Conservation (phyloP, 2,113 vertebrate species). For the Hydrochoerus hydrochaeris region DNA sequence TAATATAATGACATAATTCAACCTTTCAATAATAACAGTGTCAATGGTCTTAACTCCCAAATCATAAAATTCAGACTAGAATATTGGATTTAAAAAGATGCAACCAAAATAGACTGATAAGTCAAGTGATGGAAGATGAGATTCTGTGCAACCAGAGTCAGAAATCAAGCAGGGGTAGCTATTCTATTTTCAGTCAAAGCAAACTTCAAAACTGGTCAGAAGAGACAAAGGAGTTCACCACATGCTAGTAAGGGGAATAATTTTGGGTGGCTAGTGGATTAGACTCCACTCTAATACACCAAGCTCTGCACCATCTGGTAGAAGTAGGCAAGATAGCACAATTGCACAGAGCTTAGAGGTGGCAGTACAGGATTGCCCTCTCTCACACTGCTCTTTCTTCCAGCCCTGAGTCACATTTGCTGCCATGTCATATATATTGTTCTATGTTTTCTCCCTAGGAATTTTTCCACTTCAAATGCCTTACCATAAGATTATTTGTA, state of each 20-base stretch:
- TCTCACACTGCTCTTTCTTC: background rate
- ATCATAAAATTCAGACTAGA: background rate
- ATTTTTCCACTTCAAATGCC: background rate
- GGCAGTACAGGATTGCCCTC: background rate
- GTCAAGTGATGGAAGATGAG: background rate
- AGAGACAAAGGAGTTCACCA: background rate
- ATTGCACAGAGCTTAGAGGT: background rate
- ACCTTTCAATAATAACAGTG: background rate
- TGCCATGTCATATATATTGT: background rate
- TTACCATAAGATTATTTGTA: background rate
- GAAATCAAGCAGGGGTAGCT: background rate
- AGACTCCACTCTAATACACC: background rate
- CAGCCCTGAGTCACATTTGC: background rate
- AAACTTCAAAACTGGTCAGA: background rate
- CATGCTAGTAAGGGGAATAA: background rate
- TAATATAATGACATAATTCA: background rate
- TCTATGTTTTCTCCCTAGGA: background rate
- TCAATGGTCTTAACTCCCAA: background rate
- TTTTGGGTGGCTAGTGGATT: background rate
- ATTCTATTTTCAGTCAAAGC: background rate
- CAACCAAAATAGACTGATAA: background rate
- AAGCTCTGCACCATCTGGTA: background rate
- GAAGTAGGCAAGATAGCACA: background rate
- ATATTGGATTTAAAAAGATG: background rate
- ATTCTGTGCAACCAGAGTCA: background rate